Percentiles rank a stretch among this genome's conserved stretches.
Conservation (phyloP, 2,113 vertebrate genomes). For the Dinomys branickii region DNA sequence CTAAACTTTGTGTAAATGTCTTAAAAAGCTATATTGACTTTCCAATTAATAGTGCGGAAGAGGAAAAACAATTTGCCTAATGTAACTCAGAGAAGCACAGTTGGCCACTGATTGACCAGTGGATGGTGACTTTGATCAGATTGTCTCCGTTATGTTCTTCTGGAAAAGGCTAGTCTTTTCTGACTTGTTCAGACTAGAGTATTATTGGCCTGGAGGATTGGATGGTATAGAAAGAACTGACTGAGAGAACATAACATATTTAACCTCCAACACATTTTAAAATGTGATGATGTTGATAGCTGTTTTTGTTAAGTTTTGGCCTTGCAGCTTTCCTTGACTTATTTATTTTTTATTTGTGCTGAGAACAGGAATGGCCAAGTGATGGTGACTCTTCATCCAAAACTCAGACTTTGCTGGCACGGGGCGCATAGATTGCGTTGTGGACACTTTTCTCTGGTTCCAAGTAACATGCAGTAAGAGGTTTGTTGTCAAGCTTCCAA, state of each 20-base stretch:
- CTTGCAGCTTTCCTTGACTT: slow-evolving; percentile 14
- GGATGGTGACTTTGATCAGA: slow-evolving; percentile 2
- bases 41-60: background rate
- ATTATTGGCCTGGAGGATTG: background rate
- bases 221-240: slow-evolving; percentile 63
- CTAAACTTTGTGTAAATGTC: slow-evolving; percentile 54
- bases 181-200: background rate
- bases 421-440: background rate
- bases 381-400: slow-evolving; percentile 75
- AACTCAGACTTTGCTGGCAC: slow-evolving; percentile 68
- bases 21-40: slow-evolving; percentile 43
- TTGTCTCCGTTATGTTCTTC: background rate
- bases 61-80: slow-evolving; percentile 47
- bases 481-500: slow-evolving; percentile 77
- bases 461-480: slow-evolving; percentile 70
- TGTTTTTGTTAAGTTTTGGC: slow-evolving; percentile 70
- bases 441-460: slow-evolving; percentile 57
- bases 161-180: background rate
- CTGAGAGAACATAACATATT: slow-evolving; percentile 34
- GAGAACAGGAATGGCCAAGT: slow-evolving; percentile 65
- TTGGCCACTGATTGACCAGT: background rate
- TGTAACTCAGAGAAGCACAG: background rate
- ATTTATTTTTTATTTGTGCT: slow-evolving; percentile 26
- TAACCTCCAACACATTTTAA: slow-evolving; percentile 59
- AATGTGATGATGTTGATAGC: slow-evolving; percentile 68